These are phyloP conservation scores for Penaeus indicus DNA, from an alignment of 1,140 invertebrate species.

Conservation along the genomic window DNA sequence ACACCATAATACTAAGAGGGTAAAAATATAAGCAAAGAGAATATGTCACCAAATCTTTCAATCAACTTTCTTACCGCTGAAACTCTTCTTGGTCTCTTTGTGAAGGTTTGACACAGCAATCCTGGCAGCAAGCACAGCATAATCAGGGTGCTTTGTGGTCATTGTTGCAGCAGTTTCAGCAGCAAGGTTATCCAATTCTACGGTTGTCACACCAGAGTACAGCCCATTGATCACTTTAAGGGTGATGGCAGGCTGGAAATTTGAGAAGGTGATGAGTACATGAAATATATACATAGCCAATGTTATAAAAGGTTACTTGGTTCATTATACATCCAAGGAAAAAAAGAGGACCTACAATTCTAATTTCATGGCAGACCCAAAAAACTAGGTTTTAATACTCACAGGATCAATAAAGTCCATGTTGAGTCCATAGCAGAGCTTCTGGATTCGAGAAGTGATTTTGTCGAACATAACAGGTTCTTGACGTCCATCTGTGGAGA, in stretches of 20 bases:
- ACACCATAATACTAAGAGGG: neutral
- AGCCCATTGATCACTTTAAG: conserved; percentile 92
- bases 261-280: conserved; percentile 57
- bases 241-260: conserved; percentile 81
- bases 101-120: conserved; percentile 98
- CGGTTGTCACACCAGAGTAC: conserved; percentile 95
- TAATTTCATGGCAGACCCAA: no score
- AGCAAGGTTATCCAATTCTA: conserved; percentile 96
- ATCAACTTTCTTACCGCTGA: conserved; percentile 79
- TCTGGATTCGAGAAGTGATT: conserved; percentile 95
- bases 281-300: conserved; percentile 25
- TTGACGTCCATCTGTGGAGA: conserved; percentile 81
- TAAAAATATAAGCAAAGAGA: neutral
- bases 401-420: conserved; percentile 97
- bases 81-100: conserved; percentile 94
- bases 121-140: conserved; percentile 93
- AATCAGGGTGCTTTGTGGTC: conserved; percentile 97
- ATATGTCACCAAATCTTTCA: neutral
- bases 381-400: conserved; percentile 70
- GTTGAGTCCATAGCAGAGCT: conserved; percentile 95
- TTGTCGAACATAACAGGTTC: conserved; percentile 98
- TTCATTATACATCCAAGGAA: neutral
- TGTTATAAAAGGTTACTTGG: neutral
- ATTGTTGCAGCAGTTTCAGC: conserved; percentile 96
- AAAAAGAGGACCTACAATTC: conserved; percentile 7